Percentiles rank a stretch among this genome's conserved stretches.
phyloP scores from a whole-genome alignment of 1,140 invertebrate genomes.

The Calosoma granatense region DNA sequence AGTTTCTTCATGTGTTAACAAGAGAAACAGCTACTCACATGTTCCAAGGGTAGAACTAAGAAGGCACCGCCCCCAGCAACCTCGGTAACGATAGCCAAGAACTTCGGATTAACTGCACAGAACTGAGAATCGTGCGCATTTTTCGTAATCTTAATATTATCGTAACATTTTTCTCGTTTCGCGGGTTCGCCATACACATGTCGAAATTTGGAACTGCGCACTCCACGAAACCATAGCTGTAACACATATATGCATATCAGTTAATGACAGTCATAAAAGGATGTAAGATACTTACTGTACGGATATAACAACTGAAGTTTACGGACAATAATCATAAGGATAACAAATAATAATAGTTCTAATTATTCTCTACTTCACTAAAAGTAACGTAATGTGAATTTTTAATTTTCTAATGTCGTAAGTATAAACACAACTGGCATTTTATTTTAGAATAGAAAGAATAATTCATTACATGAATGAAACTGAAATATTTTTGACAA shows the following conservation, averaged over 20 bases:
- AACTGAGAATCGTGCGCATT: slow-evolving; percentile 88
- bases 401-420: not conserved
- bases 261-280: slow-evolving; percentile 12
- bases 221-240: slow-evolving; percentile 73
- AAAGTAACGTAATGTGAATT: not conserved
- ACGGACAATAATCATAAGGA: not conserved
- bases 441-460: no score
- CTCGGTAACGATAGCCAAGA: slow-evolving; percentile 87
- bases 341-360: no score
- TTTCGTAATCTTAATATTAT: slow-evolving; percentile 87
- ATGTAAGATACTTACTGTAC: slow-evolving; percentile 4
- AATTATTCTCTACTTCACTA: not conserved
- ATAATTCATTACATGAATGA: no score
- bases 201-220: slow-evolving; percentile 81
- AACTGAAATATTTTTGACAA: no score
- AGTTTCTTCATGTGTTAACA: no score
- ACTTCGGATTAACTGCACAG: slow-evolving; percentile 90
- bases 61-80: slow-evolving; percentile 91
- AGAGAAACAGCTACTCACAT: no score
- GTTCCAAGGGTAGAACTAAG: slow-evolving; percentile 78
- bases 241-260: slow-evolving; percentile 27
- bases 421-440: no score
- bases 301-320: not conserved
- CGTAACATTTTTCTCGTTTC: slow-evolving; percentile 82
- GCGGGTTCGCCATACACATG: slow-evolving; percentile 86